Evolutionary conservation across 2,888 invertebrate genomes (phyloP).

Genomic region (Drosophila affinis): DNA sequence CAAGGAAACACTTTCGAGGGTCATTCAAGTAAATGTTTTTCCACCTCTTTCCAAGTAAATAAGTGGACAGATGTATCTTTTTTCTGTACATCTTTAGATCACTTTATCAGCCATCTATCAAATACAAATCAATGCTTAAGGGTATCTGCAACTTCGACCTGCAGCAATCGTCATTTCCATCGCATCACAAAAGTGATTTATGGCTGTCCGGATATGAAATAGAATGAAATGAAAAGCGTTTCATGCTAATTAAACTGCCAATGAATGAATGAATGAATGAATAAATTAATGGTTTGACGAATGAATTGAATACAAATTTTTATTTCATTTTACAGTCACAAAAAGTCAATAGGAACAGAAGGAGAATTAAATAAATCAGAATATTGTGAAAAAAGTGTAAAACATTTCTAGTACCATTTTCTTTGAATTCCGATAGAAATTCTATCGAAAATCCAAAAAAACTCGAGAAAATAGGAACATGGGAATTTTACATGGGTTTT

Average conservation of each 20-base stretch:
- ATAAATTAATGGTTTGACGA: background rate
- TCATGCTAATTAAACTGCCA: slow-evolving; percentile 28
- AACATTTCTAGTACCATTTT: too few relatives aligned
- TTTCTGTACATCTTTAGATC: slow-evolving; percentile 4
- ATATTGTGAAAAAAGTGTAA: too few relatives aligned
- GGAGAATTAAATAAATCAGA: too few relatives aligned
- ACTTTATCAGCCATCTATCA: background rate
- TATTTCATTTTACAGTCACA: slow-evolving; percentile 7
- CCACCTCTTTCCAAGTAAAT: background rate
- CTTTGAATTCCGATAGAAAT: too few relatives aligned
- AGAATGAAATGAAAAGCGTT: slow-evolving; percentile 32
- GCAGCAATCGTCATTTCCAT: background rate
- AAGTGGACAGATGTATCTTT: background rate
- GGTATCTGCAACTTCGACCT: background rate
- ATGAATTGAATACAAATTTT: slow-evolving; percentile 38
- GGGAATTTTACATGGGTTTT: too few relatives aligned
- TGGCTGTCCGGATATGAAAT: slow-evolving; percentile 40
- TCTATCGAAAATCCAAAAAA: too few relatives aligned
- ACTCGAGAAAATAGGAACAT: too few relatives aligned
- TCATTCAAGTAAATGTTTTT: background rate
- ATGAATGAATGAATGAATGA: slow-evolving; percentile 1
- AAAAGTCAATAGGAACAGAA: background rate
- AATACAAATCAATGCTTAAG: background rate
- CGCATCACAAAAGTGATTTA: slow-evolving; percentile 29
- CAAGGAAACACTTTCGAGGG: background rate